Conservation (phyloP, 2,888 invertebrate genomes). For the Therioaphis trifolii region DNA sequence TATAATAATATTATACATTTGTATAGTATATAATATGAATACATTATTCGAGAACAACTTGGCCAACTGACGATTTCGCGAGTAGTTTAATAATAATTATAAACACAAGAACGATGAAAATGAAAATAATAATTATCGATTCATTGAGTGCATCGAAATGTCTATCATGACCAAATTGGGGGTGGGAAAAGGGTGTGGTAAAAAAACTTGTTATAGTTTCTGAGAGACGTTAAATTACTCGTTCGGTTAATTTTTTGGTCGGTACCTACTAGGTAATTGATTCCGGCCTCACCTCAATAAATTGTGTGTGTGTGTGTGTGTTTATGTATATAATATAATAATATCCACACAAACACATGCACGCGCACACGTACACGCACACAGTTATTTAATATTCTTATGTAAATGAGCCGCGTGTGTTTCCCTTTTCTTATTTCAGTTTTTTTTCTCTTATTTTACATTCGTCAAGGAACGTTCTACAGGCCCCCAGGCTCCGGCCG, state of each 20-base stretch:
- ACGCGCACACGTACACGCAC: not conserved
- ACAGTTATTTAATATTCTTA: conserved; percentile 50
- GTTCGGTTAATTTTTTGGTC: conserved; percentile 42
- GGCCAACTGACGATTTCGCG: too few relatives aligned
- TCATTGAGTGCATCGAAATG: not conserved
- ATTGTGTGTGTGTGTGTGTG: too few relatives aligned
- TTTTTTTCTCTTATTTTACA: conserved; percentile 48
- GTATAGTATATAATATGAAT: not conserved
- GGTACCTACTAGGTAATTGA: conserved; percentile 54
- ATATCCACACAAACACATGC: not conserved
- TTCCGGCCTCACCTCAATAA: conserved; percentile 32
- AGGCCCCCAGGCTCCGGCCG: conserved; percentile 31
- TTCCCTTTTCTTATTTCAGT: conserved; percentile 47
- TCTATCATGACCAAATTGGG: too few relatives aligned
- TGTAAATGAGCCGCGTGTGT: conserved; percentile 52
- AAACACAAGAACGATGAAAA: not conserved
- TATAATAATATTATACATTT: not conserved
- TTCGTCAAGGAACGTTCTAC: conserved; percentile 42
- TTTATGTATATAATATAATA: too few relatives aligned
- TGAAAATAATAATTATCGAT: not conserved
- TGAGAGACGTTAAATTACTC: conserved; percentile 27
- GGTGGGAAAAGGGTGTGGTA: not conserved
- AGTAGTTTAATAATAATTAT: too few relatives aligned
- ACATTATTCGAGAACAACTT: not conserved
- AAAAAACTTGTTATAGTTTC: conserved; percentile 18